These are phyloP conservation scores for Morelia viridis DNA, from an alignment of 2,797 vertebrate species.

Conservation along the genomic window DNA sequence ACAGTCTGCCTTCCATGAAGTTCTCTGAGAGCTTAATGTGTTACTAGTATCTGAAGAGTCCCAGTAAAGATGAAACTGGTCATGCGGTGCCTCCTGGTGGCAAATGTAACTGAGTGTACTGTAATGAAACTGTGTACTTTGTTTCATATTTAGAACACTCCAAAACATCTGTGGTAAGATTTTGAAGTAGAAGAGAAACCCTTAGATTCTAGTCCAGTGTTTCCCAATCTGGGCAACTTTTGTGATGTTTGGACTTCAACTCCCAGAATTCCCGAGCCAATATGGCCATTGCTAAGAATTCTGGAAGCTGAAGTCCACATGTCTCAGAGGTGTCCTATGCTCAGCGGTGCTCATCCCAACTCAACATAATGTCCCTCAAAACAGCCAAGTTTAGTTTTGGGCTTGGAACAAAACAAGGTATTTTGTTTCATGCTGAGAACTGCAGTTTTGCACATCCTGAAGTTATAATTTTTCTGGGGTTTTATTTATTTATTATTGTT, in stretches of 20 bases:
- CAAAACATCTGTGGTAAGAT: background rate
- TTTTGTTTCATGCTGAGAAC: background rate
- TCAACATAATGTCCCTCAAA: background rate
- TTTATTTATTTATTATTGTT: conserved; percentile 43
- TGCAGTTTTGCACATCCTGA: background rate
- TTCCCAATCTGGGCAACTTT: background rate
- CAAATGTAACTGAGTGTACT: background rate
- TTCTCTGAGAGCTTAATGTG: background rate
- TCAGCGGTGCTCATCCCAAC: background rate
- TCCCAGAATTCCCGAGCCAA: background rate
- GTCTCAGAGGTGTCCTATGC: background rate
- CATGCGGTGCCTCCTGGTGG: background rate
- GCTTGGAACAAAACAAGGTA: background rate
- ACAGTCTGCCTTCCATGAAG: background rate
- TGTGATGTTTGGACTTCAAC: background rate
- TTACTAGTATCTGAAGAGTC: background rate
- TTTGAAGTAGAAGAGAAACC: background rate
- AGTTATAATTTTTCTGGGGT: conserved; percentile 13
- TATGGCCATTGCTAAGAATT: background rate
- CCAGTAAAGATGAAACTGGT: background rate
- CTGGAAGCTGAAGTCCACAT: background rate
- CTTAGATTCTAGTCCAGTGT: background rate
- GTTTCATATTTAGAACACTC: background rate
- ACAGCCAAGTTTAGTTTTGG: background rate
- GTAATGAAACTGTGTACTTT: background rate